Evolutionary conservation across 2,797 vertebrate species (phyloP), one percentile per base, ranked within the genome.

Genomic region (Anniella stebbinsi): DNA sequence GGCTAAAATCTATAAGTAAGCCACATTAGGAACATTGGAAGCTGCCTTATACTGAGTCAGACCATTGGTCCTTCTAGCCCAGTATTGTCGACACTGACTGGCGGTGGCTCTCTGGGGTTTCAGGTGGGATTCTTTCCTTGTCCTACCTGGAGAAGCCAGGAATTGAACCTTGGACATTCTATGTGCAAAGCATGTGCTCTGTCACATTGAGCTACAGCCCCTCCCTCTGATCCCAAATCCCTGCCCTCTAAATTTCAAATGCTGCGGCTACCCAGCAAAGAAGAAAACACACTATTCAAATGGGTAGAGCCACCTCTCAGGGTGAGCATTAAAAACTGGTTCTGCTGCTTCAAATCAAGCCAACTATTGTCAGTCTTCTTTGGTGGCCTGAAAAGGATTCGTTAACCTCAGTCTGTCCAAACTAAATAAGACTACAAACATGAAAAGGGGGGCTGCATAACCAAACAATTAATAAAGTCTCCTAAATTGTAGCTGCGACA

Each of bases 401-500:
- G 9, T 51, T 38, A 88, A 45, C 17, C 33, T 60, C 4, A 1
- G 8, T 51, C 54, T 76, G 9, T 77, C 33, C 45, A 63, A 38
- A 4, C 57, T 21, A 2, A 76, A 23, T 1, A 10, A 60, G 4
- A 54, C 8, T 41, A 57, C 23, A 8, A 28, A 57, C 10, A 60
- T 81, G 7, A 60, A 70, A 48, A 15, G 18, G 21, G n/a, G 7
- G 57, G 12, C 12, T 82, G 69, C 80, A 73, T 48, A 11, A n/a
- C 41, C 13, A 73, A 75, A 63, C 54, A 75, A 45, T 57, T 28
- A 80, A 81, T 82, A 57, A 88, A 45, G 69, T 13, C 45, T 60
- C 60, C 18, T 72, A 80, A 89, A 85, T 80, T 70, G 57, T 86
- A 73, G 54, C 51, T 73, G 38, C 36, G 30, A 48, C 85, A 70